These are phyloP conservation scores for Drosophila melanogaster DNA, from an alignment of 1,140 invertebrate genomes.

Conservation along the genomic window Release_6_plus_ISO1_MT NT_037436.4:20919501-20920000, in stretches of 20 bases:
- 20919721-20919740: not conserved
- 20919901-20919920: conserved; percentile 78
- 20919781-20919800: conserved; percentile 51
- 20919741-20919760: not conserved
- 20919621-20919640: conserved; percentile 57
- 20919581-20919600: conserved; percentile 74
- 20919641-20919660: conserved; percentile 33
- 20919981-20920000: conserved; percentile 28
- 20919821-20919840: conserved; percentile 56
- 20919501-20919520: conserved; percentile 71
- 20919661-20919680: conserved; percentile 44
- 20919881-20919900: not conserved
- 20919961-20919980: conserved; percentile 11
- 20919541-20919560: conserved; percentile 23
- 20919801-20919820: conserved; percentile 28
- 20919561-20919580: conserved; percentile 58
- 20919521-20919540: conserved; percentile 41
- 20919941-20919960: conserved; percentile 75
- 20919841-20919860: conserved; percentile 82
- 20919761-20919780: conserved; percentile 56
- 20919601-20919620: conserved; percentile 76
- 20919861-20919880: conserved; percentile 24
- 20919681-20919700: conserved; percentile 41
- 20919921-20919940: conserved; percentile 80
- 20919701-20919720: not conserved